Percentiles rank a stretch among this genome's conserved stretches.
phyloP scores from a whole-genome alignment of 1,140 invertebrate species.

The Drosophila busckii region DNA sequence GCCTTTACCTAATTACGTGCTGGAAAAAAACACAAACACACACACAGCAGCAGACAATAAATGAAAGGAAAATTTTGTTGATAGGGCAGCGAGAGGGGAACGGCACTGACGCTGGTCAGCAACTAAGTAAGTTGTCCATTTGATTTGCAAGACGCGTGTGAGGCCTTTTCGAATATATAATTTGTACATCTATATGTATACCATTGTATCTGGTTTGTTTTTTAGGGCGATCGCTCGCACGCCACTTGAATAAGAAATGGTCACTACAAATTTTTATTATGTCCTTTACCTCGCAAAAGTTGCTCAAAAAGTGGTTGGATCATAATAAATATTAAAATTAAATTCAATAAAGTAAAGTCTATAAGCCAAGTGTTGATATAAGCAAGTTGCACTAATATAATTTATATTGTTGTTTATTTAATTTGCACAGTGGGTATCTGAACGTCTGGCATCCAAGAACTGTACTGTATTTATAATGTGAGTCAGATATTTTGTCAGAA shows the following conservation, averaged over 20 bases:
- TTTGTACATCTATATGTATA: conserved; percentile 20
- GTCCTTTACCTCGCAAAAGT: too few relatives aligned
- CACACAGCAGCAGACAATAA: conserved; percentile 2
- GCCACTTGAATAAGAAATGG: conserved; percentile 63
- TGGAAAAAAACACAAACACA: conserved; percentile 37
- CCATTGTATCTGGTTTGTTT: conserved; percentile 15
- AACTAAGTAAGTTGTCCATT: conserved; percentile 56
- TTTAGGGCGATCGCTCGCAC: conserved; percentile 51
- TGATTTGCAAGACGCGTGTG: conserved; percentile 68
- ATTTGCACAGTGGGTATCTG: too few relatives aligned
- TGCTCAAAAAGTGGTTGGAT: too few relatives aligned
- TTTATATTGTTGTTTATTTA: conserved; percentile 9
- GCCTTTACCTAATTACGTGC: conserved; percentile 51
- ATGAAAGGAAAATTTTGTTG: conserved; percentile 12
- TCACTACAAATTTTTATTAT: too few relatives aligned
- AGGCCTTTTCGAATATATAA: conserved; percentile 71
- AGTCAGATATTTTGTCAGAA: conserved; percentile 33
- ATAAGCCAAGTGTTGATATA: too few relatives aligned
- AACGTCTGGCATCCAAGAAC: too few relatives aligned
- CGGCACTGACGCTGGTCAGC: conserved; percentile 18
- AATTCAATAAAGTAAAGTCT: too few relatives aligned
- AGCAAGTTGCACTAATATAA: too few relatives aligned
- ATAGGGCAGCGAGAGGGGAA: conserved; percentile 1
- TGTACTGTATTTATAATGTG: too few relatives aligned
- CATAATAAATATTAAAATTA: too few relatives aligned